phyloP scores from a whole-genome alignment of 2,888 invertebrate genomes.

The Drosophila sordidula region DNA sequence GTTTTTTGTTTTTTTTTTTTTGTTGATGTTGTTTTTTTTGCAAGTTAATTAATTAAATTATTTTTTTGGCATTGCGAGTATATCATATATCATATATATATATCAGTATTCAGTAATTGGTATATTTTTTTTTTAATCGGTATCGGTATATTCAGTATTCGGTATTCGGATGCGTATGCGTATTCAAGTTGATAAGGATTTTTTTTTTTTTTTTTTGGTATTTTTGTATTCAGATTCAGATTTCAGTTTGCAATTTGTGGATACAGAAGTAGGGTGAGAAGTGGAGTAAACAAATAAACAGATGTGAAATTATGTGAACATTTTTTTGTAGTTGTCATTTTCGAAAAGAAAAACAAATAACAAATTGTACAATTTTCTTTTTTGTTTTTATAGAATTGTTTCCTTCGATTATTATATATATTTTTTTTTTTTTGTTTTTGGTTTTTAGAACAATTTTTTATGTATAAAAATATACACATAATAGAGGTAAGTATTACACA shows the following conservation, averaged over 20 bases:
- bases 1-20: constrained; percentile 26
- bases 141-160: constrained; percentile 61
- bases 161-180: constrained; percentile 51
- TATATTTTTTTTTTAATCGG: constrained; percentile 21
- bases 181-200: constrained; percentile 38
- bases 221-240: constrained; percentile 44
- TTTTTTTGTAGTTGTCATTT: constrained; percentile 66
- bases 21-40: constrained; percentile 35
- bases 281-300: constrained; percentile 85
- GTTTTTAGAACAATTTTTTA: constrained; percentile 32
- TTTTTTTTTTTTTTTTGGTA: constrained; percentile 34
- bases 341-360: constrained; percentile 58
- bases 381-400: constrained; percentile 22
- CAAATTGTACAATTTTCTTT: constrained; percentile 46
- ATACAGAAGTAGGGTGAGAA: constrained; percentile 83
- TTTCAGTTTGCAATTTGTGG: constrained; percentile 77
- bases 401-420: constrained; percentile 21
- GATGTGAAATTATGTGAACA: constrained; percentile 85
- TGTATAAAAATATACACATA: constrained; percentile 35
- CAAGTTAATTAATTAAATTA: constrained; percentile 21
- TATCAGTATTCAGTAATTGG: constrained; percentile 26
- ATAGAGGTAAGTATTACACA: constrained; percentile 55
- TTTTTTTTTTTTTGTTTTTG: constrained; percentile 22
- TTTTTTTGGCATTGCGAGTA: constrained; percentile 54
- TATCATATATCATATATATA: constrained; percentile 39